Evolutionary conservation across 1,140 invertebrate genomes (phyloP).

Genomic region (Pemphigus obesinymphae): DNA sequence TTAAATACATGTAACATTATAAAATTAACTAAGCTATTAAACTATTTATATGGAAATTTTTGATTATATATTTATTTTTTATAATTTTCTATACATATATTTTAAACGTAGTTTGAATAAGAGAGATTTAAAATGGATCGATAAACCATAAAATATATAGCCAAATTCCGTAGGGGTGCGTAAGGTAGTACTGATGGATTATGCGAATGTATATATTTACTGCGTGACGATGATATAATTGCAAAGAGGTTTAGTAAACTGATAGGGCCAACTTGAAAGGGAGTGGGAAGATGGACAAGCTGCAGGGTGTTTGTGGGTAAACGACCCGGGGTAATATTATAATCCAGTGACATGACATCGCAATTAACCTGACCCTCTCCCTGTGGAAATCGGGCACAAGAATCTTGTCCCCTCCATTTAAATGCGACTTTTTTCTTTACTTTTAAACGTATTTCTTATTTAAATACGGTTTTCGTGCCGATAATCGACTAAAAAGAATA

Average conservation of each 20-base stretch:
- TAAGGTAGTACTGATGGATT: no score
- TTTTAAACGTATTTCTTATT: neutral
- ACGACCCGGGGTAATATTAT: neutral
- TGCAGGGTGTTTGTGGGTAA: neutral
- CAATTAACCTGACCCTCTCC: neutral
- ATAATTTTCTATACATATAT: no score
- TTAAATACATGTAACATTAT: no score
- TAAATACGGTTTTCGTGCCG: neutral
- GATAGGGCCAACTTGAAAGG: neutral
- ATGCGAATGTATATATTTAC: no score
- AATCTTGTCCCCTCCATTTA: neutral
- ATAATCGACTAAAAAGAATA: no score
- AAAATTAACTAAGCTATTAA: no score
- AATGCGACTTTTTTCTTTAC: neutral
- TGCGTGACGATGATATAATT: neutral
- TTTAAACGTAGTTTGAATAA: no score
- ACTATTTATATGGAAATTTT: no score
- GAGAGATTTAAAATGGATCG: no score
- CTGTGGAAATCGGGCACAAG: neutral
- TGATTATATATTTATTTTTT: no score
- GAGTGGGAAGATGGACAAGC: neutral
- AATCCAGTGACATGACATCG: conserved; percentile 13
- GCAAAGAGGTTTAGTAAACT: neutral
- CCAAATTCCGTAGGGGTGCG: no score
- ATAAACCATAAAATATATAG: no score